Conservation (phyloP, 2,113 vertebrate species). For the Barnardius zonarius region DNA sequence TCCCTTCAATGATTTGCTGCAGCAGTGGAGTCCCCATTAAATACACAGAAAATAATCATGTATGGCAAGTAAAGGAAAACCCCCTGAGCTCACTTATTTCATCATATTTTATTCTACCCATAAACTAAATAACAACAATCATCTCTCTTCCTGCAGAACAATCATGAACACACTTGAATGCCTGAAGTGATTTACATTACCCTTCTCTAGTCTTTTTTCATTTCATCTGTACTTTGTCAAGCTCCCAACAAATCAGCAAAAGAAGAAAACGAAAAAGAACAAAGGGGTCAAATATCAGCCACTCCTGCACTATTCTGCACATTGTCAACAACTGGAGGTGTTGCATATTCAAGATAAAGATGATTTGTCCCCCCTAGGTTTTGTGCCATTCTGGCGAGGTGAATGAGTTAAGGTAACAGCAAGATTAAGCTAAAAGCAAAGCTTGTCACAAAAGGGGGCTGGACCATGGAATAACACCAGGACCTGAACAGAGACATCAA, state of each 20-base stretch:
- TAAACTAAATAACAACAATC: conserved; percentile 11
- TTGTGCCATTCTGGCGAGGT: not conserved
- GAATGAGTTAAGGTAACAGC: not conserved
- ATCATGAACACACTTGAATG: not conserved
- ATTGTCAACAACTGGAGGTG: not conserved
- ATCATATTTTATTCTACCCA: not conserved
- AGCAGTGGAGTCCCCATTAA: not conserved
- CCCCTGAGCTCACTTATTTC: not conserved
- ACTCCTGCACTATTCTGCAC: not conserved
- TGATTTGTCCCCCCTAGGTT: not conserved
- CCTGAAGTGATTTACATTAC: conserved; percentile 2
- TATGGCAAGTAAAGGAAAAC: conserved; percentile 16
- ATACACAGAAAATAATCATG: not conserved
- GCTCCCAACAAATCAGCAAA: not conserved
- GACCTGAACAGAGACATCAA: not conserved
- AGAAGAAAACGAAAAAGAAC: not conserved
- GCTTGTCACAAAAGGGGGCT: not conserved
- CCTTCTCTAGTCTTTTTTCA: not conserved
- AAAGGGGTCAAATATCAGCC: not conserved
- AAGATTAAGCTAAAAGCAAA: not conserved
- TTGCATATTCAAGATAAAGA: not conserved
- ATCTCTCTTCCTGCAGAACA: conserved; percentile 2
- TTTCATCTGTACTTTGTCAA: not conserved
- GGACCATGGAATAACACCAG: not conserved
- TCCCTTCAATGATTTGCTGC: not conserved